phyloP scores from a whole-genome alignment of 2,888 invertebrate species.

The Leptinotarsa haldemani region DNA sequence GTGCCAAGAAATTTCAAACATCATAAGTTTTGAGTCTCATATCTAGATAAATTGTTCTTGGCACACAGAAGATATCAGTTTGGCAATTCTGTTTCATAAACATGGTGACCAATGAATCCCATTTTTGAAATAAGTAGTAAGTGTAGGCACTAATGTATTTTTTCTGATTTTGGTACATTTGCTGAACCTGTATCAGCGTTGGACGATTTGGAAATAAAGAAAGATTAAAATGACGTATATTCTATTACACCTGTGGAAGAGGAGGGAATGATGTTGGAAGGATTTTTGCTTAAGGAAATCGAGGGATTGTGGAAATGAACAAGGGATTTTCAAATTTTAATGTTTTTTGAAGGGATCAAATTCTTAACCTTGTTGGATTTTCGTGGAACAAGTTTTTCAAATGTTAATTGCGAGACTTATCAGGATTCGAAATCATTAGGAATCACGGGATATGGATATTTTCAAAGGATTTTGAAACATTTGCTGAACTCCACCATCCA shows the following conservation, averaged over 20 bases:
- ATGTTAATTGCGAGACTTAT: conserved; percentile 8
- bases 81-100: neutral
- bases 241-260: conserved; percentile 45
- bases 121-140: conserved; percentile 34
- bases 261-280: conserved; percentile 47
- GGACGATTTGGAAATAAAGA: conserved; percentile 54
- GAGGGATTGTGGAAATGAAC: conserved; percentile 32
- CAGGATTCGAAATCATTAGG: conserved; percentile 5
- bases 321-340: conserved; percentile 32
- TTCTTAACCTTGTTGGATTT: conserved; percentile 33
- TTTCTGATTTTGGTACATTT: conserved; percentile 53
- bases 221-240: conserved; percentile 43
- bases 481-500: conserved; percentile 25
- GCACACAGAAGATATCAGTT: conserved; percentile 2
- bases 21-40: neutral
- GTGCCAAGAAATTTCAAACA: neutral
- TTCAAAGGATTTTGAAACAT: conserved; percentile 27
- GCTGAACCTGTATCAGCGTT: conserved; percentile 55
- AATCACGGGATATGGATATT: conserved; percentile 21
- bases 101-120: conserved; percentile 15
- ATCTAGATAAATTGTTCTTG: conserved; percentile 11
- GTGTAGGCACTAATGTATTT: conserved; percentile 50
- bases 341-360: conserved; percentile 32
- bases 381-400: conserved; percentile 24
- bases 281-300: conserved; percentile 38